These are phyloP conservation scores for Rhea americana DNA, from an alignment of 2,113 vertebrate genomes.

Conservation along the genomic window DNA sequence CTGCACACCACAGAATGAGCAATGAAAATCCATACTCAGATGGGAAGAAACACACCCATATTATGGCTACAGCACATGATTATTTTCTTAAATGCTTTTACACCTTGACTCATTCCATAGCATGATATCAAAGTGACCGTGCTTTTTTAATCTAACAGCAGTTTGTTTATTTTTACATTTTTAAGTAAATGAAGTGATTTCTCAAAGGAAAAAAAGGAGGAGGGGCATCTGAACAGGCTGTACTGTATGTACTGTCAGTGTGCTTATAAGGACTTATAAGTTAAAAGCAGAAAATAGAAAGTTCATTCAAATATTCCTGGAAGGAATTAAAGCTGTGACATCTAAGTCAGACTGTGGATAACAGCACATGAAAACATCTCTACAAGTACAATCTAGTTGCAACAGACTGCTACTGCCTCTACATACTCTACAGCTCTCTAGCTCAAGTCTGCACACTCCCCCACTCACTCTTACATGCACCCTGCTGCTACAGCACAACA, in stretches of 20 bases:
- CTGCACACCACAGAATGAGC: accelerated
- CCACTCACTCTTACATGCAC: background rate
- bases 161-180: background rate
- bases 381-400: background rate
- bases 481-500: background rate
- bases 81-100: background rate
- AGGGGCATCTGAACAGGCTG: background rate
- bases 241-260: accelerated
- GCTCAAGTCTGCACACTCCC: background rate
- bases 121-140: background rate
- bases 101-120: background rate
- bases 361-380: background rate
- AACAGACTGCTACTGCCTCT: background rate
- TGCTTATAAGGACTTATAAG: background rate
- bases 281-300: background rate
- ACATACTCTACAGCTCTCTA: background rate
- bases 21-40: accelerated
- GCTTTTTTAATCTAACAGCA: background rate
- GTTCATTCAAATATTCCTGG: background rate
- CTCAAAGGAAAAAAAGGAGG: background rate
- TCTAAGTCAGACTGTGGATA: background rate
- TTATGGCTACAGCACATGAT: background rate
- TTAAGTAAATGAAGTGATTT: background rate
- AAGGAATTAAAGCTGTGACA: background rate
- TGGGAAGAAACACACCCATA: background rate